Percentiles rank a stretch among this genome's conserved stretches.
Conservation (phyloP, 2,797 vertebrate genomes). For the Novumbra hubbsi region DNA sequence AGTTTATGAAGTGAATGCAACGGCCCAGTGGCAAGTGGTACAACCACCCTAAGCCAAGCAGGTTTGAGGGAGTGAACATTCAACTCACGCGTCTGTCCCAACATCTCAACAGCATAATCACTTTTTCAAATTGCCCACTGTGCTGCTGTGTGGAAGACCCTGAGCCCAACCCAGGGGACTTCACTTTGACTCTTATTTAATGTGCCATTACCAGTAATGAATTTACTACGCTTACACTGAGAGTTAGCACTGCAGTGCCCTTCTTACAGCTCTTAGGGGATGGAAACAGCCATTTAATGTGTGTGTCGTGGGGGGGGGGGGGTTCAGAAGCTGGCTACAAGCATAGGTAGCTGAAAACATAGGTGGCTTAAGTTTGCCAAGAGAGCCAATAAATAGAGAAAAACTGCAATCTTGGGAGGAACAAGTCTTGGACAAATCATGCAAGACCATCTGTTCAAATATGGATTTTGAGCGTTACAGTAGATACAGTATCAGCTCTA, state of each 20-base stretch:
- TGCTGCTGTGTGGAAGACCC: constrained; percentile 72
- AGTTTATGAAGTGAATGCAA: background rate
- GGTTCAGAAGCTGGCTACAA: background rate
- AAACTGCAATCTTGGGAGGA: background rate
- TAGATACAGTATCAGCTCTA: too few species aligned
- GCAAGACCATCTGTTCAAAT: background rate
- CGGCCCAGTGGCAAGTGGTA: background rate
- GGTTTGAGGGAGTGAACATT: constrained; percentile 65
- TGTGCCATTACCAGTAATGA: constrained; percentile 81
- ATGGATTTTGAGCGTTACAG: background rate
- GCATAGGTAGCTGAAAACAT: background rate
- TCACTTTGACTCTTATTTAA: constrained; percentile 82
- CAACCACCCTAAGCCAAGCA: too few species aligned
- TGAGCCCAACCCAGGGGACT: constrained; percentile 66
- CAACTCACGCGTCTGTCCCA: constrained; percentile 55
- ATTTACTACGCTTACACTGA: constrained; percentile 64
- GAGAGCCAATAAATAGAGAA: background rate
- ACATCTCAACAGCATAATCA: constrained; percentile 76
- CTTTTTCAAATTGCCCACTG: constrained; percentile 71
- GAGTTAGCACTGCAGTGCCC: constrained; percentile 44
- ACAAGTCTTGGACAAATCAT: background rate
- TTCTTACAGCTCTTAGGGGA: constrained; percentile 57
- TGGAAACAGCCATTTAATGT: constrained; percentile 64
- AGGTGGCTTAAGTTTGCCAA: constrained; percentile 1
- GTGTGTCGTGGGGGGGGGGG: constrained; percentile 26